phyloP scores from a whole-genome alignment of 2,797 vertebrate genomes.

The Thamnophis elegans region DNA sequence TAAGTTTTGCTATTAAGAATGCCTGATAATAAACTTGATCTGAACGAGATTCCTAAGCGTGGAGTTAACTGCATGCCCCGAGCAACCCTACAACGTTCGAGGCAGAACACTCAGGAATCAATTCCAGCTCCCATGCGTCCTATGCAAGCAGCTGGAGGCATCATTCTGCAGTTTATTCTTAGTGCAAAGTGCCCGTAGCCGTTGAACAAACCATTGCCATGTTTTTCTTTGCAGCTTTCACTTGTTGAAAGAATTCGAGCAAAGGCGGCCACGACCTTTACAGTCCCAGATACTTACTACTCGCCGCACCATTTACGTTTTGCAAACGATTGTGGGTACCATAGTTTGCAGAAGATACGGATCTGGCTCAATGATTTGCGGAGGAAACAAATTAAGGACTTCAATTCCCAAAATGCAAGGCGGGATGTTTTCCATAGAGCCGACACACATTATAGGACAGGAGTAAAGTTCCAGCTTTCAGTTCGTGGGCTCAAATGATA shows the following conservation, averaged over 20 bases:
- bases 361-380: not conserved
- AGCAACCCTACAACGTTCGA: too few species aligned
- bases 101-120: too few species aligned
- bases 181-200: not conserved
- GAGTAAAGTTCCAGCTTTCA: not conserved
- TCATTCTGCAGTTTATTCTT: not conserved
- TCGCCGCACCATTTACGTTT: not conserved
- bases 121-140: not conserved
- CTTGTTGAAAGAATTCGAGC: not conserved
- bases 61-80: too few species aligned
- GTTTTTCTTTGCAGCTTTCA: not conserved
- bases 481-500: not conserved
- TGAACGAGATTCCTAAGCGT: too few species aligned
- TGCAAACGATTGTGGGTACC: constrained; percentile 51
- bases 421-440: not conserved
- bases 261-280: not conserved
- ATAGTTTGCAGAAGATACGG: constrained; percentile 35
- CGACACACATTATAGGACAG: rapidly evolving
- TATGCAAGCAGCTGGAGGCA: not conserved
- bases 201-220: not conserved
- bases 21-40: too few species aligned
- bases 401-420: constrained; percentile 51
- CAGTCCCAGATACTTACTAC: rapidly evolving
- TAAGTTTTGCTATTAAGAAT: too few species aligned
- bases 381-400: not conserved